Conservation (phyloP, 2,888 invertebrate species). For the Epirrhoe tristata region DNA sequence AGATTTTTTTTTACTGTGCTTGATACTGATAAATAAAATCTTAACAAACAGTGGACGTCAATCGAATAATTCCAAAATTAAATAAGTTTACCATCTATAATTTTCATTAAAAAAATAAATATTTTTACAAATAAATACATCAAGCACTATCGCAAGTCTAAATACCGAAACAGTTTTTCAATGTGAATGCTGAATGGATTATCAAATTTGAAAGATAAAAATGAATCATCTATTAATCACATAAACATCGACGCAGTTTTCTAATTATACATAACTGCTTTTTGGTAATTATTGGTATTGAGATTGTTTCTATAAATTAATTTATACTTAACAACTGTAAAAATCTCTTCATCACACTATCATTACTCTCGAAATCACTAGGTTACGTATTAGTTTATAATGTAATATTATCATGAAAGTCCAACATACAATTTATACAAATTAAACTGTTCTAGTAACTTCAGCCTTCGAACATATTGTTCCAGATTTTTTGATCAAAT, state of each 20-base stretch:
- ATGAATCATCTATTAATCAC: constrained; percentile 77
- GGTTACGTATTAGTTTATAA: constrained; percentile 84
- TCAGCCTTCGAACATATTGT: constrained; percentile 69
- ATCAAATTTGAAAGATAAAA: constrained; percentile 54
- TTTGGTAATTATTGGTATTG: constrained; percentile 86
- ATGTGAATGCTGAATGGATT: constrained; percentile 53
- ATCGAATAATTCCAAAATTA: constrained; percentile 34
- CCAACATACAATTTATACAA: constrained; percentile 86
- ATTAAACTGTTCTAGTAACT: constrained; percentile 83
- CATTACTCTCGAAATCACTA: constrained; percentile 84
- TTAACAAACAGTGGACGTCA: constrained; percentile 54
- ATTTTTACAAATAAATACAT: constrained; percentile 47
- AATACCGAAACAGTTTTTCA: constrained; percentile 54
- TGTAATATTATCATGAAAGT: constrained; percentile 84
- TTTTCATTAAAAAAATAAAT: constrained; percentile 35
- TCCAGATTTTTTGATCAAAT: constrained; percentile 67
- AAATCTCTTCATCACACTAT: constrained; percentile 85
- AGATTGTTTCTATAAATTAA: constrained; percentile 85
- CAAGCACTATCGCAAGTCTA: constrained; percentile 64
- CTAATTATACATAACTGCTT: constrained; percentile 81
- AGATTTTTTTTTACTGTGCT: constrained; percentile 60
- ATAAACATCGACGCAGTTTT: constrained; percentile 77
- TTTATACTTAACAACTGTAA: constrained; percentile 86
- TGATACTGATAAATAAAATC: constrained; percentile 48
- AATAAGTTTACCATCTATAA: constrained; percentile 39